Percentiles rank a stretch among this genome's conserved stretches.
These are phyloP conservation scores for Sphenopsis melanotis DNA, from an alignment of 2,797 vertebrate genomes.

Conservation along the genomic window DNA sequence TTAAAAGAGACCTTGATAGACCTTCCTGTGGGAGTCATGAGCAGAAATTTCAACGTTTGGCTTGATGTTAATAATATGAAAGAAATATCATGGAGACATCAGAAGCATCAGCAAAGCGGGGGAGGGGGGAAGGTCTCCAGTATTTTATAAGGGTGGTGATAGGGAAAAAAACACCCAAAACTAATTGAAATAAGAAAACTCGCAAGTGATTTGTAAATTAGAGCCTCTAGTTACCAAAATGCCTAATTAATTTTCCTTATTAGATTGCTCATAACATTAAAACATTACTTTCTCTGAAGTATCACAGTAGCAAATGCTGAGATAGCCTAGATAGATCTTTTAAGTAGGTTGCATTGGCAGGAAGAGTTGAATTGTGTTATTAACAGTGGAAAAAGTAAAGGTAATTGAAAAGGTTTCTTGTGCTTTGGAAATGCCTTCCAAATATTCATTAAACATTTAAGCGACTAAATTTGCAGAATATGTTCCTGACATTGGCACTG, in stretches of 20 bases:
- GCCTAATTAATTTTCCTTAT: conserved; percentile 23
- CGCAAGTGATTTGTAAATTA: not conserved
- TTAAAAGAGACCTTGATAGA: conserved; percentile 47
- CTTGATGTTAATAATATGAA: not conserved
- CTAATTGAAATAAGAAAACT: not conserved
- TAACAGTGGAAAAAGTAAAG: conserved; percentile 36
- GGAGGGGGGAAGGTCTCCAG: not conserved
- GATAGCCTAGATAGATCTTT: not conserved
- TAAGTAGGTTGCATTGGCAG: conserved; percentile 18
- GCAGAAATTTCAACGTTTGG: not conserved
- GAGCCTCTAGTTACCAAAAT: conserved; percentile 12
- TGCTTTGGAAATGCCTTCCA: conserved; percentile 76
- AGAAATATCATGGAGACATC: not conserved
- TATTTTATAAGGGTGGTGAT: not conserved
- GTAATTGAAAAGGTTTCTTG: conserved; percentile 72
- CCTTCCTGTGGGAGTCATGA: conserved; percentile 25
- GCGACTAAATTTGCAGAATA: conserved; percentile 82
- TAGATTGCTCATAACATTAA: conserved; percentile 14
- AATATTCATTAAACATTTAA: conserved; percentile 84
- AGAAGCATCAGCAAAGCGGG: not conserved
- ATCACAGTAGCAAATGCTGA: not conserved
- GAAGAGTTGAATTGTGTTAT: conserved; percentile 40
- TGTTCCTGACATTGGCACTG: conserved; percentile 80
- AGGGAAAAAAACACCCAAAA: fast-evolving
- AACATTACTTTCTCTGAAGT: conserved; percentile 26